Evolutionary conservation across 1,140 invertebrate species (phyloP).

Genomic region (Heliconius congener): DNA sequence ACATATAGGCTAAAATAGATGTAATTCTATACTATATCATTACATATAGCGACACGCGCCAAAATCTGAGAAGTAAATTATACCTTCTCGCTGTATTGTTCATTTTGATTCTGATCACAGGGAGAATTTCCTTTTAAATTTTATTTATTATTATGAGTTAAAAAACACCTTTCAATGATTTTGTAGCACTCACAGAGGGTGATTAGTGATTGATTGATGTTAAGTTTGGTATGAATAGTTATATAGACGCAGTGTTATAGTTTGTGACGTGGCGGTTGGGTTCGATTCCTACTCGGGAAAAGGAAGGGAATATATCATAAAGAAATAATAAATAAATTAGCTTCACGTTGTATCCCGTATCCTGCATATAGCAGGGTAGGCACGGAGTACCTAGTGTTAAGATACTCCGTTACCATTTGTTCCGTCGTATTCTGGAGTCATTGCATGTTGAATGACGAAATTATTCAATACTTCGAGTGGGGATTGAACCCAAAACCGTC

Average conservation of each 20-base stretch:
- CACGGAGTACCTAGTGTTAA: no score
- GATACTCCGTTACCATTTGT: no score
- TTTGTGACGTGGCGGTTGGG: background rate
- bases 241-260: background rate
- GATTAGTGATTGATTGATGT: background rate
- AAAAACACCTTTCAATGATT: background rate
- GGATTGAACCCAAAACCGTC: no score
- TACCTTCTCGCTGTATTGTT: conserved; percentile 25
- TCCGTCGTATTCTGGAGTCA: background rate
- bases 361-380: no score
- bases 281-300: background rate
- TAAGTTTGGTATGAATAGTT: background rate
- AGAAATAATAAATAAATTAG: no score
- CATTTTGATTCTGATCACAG: conserved; percentile 28
- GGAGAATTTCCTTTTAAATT: background rate
- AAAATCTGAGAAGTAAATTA: conserved; percentile 38
- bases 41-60: conserved; percentile 25
- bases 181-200: background rate
- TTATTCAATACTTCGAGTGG: no score
- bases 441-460: no score
- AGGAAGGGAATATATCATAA: background rate
- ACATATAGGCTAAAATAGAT: background rate
- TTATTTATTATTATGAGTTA: background rate
- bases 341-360: no score
- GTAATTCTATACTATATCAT: conserved; percentile 22